Conservation (phyloP, 2,797 vertebrate species). For the Lutjanus argentimaculatus region DNA sequence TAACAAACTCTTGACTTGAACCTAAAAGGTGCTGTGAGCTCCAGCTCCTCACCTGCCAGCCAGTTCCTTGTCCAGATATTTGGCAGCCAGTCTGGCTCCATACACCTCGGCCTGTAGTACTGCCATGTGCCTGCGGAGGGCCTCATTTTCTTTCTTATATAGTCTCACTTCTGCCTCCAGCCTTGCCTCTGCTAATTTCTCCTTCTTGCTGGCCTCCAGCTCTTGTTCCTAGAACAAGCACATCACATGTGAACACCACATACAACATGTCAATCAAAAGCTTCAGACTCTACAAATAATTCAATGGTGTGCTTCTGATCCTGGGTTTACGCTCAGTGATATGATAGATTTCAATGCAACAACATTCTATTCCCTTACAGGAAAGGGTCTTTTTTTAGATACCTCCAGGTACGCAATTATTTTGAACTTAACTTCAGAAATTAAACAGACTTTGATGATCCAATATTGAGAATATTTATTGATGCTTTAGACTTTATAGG, state of each 20-base stretch:
- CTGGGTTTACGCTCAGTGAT: no score
- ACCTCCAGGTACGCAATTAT: no score
- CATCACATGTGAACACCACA: slow-evolving; percentile 1
- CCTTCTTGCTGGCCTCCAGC: slow-evolving; percentile 94
- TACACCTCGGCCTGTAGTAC: slow-evolving; percentile 99
- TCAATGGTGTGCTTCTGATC: no score
- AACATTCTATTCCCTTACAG: no score
- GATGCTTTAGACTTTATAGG: no score
- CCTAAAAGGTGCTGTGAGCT: not conserved
- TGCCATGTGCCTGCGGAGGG: slow-evolving; percentile 96
- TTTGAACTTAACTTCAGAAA: no score
- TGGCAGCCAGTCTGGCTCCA: slow-evolving; percentile 95
- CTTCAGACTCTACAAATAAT: no score
- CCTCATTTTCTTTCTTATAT: slow-evolving; percentile 95
- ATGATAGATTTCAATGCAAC: no score
- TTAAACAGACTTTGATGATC: no score
- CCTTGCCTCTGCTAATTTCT: slow-evolving; percentile 93
- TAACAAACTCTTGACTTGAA: not conserved
- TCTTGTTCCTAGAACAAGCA: slow-evolving; percentile 90
- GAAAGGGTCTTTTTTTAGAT: no score
- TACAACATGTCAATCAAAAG: not conserved
- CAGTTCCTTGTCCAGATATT: slow-evolving; percentile 98
- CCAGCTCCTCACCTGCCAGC: slow-evolving; percentile 91
- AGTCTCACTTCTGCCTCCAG: slow-evolving; percentile 93
- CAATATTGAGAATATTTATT: no score